A percentile compares a stretch with the other conserved stretches of the same genome.
Evolutionary conservation across 2,113 vertebrate species (phyloP).

Genomic region (Ellobius talpinus): DNA sequence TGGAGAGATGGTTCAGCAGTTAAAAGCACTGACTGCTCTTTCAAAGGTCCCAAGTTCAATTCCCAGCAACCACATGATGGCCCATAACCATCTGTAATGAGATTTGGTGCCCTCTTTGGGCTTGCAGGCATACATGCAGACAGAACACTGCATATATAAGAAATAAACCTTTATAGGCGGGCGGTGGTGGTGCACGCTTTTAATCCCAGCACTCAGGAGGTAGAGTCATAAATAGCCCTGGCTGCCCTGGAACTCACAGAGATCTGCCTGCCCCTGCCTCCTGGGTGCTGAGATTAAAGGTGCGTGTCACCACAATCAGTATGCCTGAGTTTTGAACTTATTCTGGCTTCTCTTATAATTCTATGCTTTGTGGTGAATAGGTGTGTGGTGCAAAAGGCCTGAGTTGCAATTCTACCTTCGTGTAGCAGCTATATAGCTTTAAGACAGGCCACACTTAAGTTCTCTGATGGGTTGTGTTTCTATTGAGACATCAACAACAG

Average conservation of each 20-base stretch:
- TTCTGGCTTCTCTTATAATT: background rate
- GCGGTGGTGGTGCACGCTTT: too few species aligned
- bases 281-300: background rate
- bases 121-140: too few species aligned
- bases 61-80: too few species aligned
- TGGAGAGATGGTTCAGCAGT: too few species aligned
- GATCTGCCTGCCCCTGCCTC: background rate
- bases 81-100: too few species aligned
- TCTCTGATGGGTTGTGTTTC: background rate
- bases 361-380: background rate
- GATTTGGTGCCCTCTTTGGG: too few species aligned
- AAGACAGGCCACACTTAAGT: background rate
- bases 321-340: background rate
- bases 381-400: background rate
- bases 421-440: background rate
- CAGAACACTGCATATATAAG: too few species aligned
- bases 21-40: too few species aligned
- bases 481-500: background rate
- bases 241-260: background rate
- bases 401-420: background rate
- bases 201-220: too few species aligned
- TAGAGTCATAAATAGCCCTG: background rate
- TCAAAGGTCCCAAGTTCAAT: too few species aligned
- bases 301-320: too few species aligned
- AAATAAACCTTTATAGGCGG: too few species aligned